Evolutionary conservation across 2,888 invertebrate species (phyloP), one percentile per base, ranked within the genome.

Genomic region (Caenorhabditis becei): DNA sequence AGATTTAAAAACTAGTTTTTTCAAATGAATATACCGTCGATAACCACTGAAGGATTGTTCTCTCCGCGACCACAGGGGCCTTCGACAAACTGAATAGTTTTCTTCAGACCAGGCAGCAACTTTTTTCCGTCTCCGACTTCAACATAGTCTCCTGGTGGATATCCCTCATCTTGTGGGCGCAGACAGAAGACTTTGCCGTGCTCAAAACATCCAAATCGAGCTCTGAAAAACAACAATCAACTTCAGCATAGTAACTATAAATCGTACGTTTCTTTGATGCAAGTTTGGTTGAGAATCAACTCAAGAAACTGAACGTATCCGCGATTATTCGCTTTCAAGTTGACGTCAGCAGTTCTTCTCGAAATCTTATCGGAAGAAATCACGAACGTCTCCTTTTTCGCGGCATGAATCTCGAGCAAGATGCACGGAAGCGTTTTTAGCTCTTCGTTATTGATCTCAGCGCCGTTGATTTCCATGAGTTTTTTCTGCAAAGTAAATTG

Each of bases 101-200:
- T 85, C 20, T 78, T 71, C n/a, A 78, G 47, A 28, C 86, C 86
- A 3, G 77, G 81, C 3, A 63, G 10, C 18, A 86, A 65, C 2
- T 35, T 16, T 28, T 85, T 85, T 37, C 85, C 86, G 32, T 85
- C 84, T 11, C 77, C 80, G 16, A 84, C 82, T 1, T 70, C 56
- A 1, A 66, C 63, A n/a, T 56, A 61, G 49, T 86, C 86, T 0
- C 16, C 0, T n/a, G 10, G 32, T 5, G n/a, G 11, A 47, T 80
- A 80, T 20, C 77, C 79, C 0, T 77, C 61, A 0, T 80, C 63
- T 10, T 5, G 11, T 16, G 83, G 83, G 16, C 72, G 56, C 14
- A 62, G 1, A 37, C 81, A 61, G 59, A 75, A 86, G 0, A 78
- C 54, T 47, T 80, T 85, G 37, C 84, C 86, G 37, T 80, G 69